These are phyloP conservation scores for Catamblyrhynchus diadema DNA, from an alignment of 2,797 vertebrate species.

Conservation along the genomic window DNA sequence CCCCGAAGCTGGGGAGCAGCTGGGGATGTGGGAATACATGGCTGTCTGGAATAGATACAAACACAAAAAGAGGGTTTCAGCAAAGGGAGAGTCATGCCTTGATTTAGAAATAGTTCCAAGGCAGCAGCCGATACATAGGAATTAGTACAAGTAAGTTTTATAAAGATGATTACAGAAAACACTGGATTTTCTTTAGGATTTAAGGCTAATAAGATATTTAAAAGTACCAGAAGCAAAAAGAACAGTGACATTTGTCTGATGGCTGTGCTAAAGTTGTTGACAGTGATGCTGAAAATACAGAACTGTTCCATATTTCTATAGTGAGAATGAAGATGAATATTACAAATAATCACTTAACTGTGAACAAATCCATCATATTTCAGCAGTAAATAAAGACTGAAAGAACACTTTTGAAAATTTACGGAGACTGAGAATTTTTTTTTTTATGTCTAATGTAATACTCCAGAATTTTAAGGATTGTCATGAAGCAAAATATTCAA, in stretches of 20 bases:
- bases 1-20: not conserved
- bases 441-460: not conserved
- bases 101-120: not conserved
- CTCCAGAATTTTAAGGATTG: not conserved
- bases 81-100: not conserved
- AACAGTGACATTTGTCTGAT: not conserved
- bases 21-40: not conserved
- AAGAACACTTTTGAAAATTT: not conserved
- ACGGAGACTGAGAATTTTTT: not conserved
- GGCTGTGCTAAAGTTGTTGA: not conserved
- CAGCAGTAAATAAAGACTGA: not conserved
- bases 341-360: not conserved
- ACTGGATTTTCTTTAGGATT: not conserved
- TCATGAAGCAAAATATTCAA: not conserved
- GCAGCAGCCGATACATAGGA: not conserved
- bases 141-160: not conserved
- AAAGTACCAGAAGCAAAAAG: not conserved
- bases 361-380: not conserved
- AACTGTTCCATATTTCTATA: not conserved
- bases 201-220: not conserved
- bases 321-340: not conserved
- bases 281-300: not conserved
- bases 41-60: not conserved
- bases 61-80: not conserved
- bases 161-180: not conserved